phyloP scores from a whole-genome alignment of 2,797 vertebrate genomes.

The Dryobates pubescens region DNA sequence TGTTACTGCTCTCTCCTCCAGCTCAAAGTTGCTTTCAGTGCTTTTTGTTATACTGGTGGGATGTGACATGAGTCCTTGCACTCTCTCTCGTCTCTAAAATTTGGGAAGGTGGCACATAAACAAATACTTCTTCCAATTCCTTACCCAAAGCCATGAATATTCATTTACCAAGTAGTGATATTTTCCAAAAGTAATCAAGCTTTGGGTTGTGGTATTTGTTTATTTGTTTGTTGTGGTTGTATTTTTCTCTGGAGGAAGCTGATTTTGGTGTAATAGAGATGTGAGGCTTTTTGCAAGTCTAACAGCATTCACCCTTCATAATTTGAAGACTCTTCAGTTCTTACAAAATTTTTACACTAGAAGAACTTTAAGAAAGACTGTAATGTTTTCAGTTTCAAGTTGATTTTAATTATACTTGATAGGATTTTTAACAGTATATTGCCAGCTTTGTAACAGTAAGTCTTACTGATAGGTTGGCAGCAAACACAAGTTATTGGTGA shows the following conservation, averaged over 20 bases:
- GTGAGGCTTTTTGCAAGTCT: neutral
- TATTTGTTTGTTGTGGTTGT: too few species aligned
- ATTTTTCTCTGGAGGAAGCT: neutral
- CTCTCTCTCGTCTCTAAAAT: neutral
- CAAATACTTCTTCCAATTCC: neutral
- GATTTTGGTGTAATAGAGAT: neutral
- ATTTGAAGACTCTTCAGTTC: neutral
- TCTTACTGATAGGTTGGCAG: neutral
- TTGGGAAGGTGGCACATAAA: neutral
- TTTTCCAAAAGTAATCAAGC: neutral
- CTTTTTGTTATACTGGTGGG: neutral
- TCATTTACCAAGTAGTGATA: neutral
- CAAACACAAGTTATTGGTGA: neutral
- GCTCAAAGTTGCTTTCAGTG: neutral
- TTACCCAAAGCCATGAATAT: neutral
- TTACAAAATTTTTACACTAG: neutral
- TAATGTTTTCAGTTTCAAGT: neutral
- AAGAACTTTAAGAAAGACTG: neutral
- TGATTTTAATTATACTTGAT: neutral
- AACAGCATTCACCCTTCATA: neutral
- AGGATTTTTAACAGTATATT: neutral
- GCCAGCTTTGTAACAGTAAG: neutral
- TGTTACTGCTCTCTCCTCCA: neutral
- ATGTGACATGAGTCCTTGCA: neutral
- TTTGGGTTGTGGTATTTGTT: neutral